phyloP scores from a whole-genome alignment of 2,797 vertebrate species.

The Eulemur coronatus region DNA sequence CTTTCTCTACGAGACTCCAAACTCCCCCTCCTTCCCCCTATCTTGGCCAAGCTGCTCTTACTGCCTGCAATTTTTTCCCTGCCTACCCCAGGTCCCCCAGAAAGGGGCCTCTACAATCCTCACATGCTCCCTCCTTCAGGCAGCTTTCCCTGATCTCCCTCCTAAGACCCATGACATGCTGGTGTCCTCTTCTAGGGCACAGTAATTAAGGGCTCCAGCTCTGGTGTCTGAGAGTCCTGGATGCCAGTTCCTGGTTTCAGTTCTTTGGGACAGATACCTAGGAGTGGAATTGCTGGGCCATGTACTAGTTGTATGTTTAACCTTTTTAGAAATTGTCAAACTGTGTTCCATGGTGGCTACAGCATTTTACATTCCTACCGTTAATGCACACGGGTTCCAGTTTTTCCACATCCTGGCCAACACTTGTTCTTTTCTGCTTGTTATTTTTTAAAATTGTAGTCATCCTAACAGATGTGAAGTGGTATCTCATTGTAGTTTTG shows the following conservation, averaged over 20 bases:
- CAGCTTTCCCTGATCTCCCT: not conserved
- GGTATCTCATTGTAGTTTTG: not conserved
- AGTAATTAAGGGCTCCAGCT: not conserved
- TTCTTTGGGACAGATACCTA: not conserved
- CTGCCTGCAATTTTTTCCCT: not conserved
- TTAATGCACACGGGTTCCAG: not conserved
- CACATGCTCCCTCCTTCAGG: not conserved
- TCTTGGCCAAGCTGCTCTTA: not conserved
- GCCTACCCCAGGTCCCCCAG: not conserved
- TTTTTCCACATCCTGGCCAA: not conserved
- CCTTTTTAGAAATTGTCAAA: not conserved
- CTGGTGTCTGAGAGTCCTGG: not conserved
- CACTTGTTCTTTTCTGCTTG: not conserved
- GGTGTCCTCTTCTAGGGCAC: not conserved
- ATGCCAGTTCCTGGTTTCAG: not conserved
- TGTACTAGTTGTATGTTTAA: not conserved
- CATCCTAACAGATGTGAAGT: not conserved
- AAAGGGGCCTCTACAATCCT: not conserved
- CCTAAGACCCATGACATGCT: not conserved
- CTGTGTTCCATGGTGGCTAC: not conserved
- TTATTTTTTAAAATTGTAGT: not conserved
- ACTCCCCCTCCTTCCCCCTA: too few species aligned
- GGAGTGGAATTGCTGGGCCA: not conserved
- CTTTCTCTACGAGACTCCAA: not conserved
- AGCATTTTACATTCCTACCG: not conserved